Evolutionary conservation across 1,140 invertebrate species (phyloP), one percentile per base, ranked within the genome.

Genomic region (Portunus trituberculatus): DNA sequence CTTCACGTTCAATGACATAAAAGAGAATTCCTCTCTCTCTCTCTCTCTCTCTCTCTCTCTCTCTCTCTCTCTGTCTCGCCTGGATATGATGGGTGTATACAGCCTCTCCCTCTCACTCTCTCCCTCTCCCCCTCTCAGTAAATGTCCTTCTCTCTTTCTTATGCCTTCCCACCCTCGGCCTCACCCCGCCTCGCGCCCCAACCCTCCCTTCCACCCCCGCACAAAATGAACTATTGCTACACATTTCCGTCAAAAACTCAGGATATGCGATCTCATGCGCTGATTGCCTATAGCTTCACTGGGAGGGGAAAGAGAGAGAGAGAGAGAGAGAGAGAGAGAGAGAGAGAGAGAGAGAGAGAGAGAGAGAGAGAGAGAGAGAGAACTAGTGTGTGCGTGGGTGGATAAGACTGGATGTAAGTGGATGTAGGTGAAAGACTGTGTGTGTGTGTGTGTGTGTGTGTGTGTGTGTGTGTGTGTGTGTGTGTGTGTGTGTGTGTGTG

Each of bases 381-480:
- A 48, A 76, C 32, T 29, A 46, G 31, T 67, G 86, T 82, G 48
- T 89, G 48, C 82, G 59, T 90, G 59, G 90, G 32, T 89, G 93
- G 59, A 87, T 39, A 39, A 31, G 87, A 4, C n/a, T 88, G 76
- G 52, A 39, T n/a, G n/a, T n/a, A n/a, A n/a, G n/a, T 52, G 48
- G 48, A 52, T 52, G 48, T 14, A 52, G 48, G 48, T 52, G 48
- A n/a, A 39, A 46, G 31, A 52, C 28, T 28, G 76, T 67, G 29
- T 76, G 14, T 1, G n/a, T n/a, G n/a, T n/a, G n/a, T n/a, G n/a
- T n/a, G n/a, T n/a, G n/a, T n/a, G n/a, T n/a, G n/a, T n/a, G n/a
- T n/a, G n/a, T n/a, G 6, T 39, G 16, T 59, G 12, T 2, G 52
- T 14, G 52, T 4, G 8, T 4, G 16, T 4, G 0, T 59, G 52